phyloP scores from a whole-genome alignment of 2,113 vertebrate genomes.

The Neodon shergylaensis region DNA sequence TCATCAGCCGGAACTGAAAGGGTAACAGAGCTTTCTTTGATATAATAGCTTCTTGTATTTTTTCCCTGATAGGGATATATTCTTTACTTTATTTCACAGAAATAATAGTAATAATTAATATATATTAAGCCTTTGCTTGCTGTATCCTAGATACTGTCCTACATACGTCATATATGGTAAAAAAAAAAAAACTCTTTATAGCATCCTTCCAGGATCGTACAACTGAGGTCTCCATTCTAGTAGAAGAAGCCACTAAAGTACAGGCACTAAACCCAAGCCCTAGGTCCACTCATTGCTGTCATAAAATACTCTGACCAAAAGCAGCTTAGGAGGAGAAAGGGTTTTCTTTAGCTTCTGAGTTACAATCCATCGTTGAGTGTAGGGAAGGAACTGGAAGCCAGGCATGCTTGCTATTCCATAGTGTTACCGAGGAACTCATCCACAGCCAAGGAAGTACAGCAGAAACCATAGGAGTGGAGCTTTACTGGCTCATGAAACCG shows the following conservation, averaged over 20 bases:
- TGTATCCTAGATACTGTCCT: background rate
- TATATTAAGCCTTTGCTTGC: background rate
- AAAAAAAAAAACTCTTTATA: background rate
- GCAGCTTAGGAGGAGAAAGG: background rate
- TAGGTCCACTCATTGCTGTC: background rate
- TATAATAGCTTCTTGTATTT: background rate
- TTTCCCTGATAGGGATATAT: background rate
- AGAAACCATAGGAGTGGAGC: background rate
- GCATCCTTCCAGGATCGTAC: background rate
- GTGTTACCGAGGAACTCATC: background rate
- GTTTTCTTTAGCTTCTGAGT: too few species aligned
- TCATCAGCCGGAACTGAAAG: background rate
- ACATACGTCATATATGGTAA: background rate
- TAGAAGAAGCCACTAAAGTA: background rate
- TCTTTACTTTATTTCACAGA: background rate
- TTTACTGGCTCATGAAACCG: background rate
- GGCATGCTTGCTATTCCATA: background rate
- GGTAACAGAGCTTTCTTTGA: background rate
- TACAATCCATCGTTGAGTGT: background rate
- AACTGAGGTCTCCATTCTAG: background rate
- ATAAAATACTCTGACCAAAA: background rate
- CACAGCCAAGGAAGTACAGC: background rate
- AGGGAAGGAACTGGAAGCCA: background rate
- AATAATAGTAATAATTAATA: conserved; percentile 15
- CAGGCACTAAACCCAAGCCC: background rate